Conservation (phyloP, 2,113 vertebrate species). For the Reinhardtius hippoglossoides region DNA sequence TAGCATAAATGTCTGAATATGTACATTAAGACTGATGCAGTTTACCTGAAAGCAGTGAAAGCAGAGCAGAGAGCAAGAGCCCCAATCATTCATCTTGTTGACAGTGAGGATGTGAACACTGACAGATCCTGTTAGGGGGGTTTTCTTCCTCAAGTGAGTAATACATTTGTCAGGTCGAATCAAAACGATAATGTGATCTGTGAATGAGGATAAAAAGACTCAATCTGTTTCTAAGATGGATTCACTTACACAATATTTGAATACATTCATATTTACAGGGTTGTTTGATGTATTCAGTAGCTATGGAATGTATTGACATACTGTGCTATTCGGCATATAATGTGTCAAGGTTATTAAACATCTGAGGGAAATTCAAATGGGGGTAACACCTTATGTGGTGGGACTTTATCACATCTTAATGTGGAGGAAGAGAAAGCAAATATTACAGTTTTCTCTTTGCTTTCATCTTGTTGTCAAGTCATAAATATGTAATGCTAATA, state of each 20-base stretch:
- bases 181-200: background rate
- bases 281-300: background rate
- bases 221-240: slow-evolving; percentile 7
- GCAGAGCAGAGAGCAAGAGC: background rate
- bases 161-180: background rate
- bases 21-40: background rate
- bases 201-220: background rate
- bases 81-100: background rate
- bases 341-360: background rate
- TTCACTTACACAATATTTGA: background rate
- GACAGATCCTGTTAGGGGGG: background rate
- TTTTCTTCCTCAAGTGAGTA: background rate
- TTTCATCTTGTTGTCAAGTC: too few relatives aligned
- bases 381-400: background rate
- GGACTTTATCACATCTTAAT: too few relatives aligned
- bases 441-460: too few relatives aligned
- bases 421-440: too few relatives aligned
- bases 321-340: background rate
- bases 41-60: slow-evolving; percentile 5
- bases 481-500: too few relatives aligned
- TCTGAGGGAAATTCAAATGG: background rate
- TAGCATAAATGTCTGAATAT: slow-evolving; percentile 8
- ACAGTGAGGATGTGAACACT: background rate
- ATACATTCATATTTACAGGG: background rate
- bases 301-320: background rate